A percentile compares a stretch with the other conserved stretches of the same genome.
Conservation (phyloP, 2,888 invertebrate species). For the Eupithecia exiguata region DNA sequence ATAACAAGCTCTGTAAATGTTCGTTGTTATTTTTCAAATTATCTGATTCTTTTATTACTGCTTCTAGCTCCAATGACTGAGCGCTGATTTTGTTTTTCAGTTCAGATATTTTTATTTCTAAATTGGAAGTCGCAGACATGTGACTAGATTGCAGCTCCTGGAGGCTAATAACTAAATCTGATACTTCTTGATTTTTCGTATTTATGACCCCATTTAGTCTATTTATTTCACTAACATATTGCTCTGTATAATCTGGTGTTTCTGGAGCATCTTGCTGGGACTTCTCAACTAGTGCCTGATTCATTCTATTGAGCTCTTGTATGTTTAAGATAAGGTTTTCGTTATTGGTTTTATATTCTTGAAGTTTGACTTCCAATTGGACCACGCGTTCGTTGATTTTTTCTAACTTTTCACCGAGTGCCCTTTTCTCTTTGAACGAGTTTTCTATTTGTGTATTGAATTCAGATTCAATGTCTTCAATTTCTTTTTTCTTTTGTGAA, state of each 20-base stretch:
- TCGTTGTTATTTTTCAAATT: conserved; percentile 58
- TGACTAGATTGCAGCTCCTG: conserved; percentile 59
- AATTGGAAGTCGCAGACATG: conserved; percentile 52
- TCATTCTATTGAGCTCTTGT: conserved; percentile 65
- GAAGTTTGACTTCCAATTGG: conserved; percentile 64
- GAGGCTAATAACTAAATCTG: conserved; percentile 61
- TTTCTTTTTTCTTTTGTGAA: conserved; percentile 71
- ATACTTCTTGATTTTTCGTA: conserved; percentile 78
- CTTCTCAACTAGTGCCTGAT: conserved; percentile 64
- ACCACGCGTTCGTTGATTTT: conserved; percentile 78
- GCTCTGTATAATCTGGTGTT: conserved; percentile 75
- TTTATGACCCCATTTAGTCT: conserved; percentile 79
- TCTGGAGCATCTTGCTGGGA: conserved; percentile 47
- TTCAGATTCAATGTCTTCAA: conserved; percentile 75
- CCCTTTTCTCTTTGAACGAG: conserved; percentile 78
- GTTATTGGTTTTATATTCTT: conserved; percentile 67
- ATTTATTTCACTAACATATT: conserved; percentile 83
- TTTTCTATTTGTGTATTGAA: conserved; percentile 77
- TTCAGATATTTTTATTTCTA: conserved; percentile 64
- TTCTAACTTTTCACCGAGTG: conserved; percentile 75
- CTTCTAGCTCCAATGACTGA: conserved; percentile 51
- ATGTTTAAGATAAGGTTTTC: conserved; percentile 64
- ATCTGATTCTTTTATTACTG: conserved; percentile 52
- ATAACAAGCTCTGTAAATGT: conserved; percentile 55
- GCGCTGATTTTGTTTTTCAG: conserved; percentile 63